A percentile compares a stretch with the other conserved stretches of the same genome.
Evolutionary conservation across 2,797 vertebrate genomes (phyloP).

Genomic region (Scarus forsteni): DNA sequence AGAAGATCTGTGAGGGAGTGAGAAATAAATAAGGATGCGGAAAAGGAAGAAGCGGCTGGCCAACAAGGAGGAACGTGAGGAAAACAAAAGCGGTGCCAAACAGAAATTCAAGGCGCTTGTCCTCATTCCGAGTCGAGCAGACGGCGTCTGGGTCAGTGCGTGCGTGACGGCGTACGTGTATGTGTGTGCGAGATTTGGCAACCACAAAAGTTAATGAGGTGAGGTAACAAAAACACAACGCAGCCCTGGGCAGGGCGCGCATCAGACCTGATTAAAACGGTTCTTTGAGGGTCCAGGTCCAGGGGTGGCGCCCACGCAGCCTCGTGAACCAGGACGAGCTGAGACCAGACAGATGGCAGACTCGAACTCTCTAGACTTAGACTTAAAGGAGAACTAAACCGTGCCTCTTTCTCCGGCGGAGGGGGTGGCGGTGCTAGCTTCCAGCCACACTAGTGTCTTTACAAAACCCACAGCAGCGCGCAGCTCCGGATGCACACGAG

Average conservation of each 20-base stretch:
- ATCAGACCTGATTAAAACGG: constrained; percentile 24
- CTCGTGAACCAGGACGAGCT: constrained; percentile 52
- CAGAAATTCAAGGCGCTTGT: constrained; percentile 77
- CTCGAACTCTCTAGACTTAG: constrained; percentile 62
- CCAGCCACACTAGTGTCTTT: constrained; percentile 72
- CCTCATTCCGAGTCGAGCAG: constrained; percentile 62
- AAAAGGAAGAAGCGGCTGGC: constrained; percentile 50
- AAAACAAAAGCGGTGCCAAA: constrained; percentile 78
- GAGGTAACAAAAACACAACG: constrained; percentile 34
- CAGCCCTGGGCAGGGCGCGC: constrained; percentile 40
- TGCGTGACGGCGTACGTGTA: constrained; percentile 23
- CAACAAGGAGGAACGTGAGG: constrained; percentile 18
- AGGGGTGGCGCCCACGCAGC: constrained; percentile 45
- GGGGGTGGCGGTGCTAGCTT: constrained; percentile 53
- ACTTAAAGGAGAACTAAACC: constrained; percentile 56
- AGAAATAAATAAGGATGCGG: constrained; percentile 37
- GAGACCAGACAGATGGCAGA: constrained; percentile 50
- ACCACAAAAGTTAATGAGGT: constrained; percentile 59
- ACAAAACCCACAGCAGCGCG: constrained; percentile 60
- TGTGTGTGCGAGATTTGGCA: constrained; percentile 70
- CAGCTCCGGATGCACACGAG: constrained; percentile 65
- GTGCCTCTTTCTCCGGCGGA: constrained; percentile 60
- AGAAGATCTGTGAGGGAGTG: constrained; percentile 58
- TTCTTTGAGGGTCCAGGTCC: constrained; percentile 49
- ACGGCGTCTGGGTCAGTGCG: constrained; percentile 45